phyloP scores from a whole-genome alignment of 2,797 vertebrate genomes.

The Karalla daura region DNA sequence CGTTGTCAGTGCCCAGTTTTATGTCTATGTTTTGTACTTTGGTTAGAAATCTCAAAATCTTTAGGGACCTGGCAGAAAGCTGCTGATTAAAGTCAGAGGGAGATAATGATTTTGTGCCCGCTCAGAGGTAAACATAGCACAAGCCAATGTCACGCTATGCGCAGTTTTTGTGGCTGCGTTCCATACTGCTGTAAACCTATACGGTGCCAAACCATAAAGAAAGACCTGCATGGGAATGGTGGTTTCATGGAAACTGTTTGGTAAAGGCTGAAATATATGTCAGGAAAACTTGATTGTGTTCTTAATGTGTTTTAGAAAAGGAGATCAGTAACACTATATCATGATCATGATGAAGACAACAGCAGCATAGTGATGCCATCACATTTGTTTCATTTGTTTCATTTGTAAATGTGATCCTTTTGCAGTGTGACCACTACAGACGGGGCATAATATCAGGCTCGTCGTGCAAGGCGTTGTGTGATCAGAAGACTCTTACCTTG shows the following conservation, averaged over 20 bases:
- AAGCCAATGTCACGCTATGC: neutral
- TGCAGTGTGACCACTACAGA: constrained; percentile 95
- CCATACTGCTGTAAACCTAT: no score
- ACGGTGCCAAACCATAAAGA: neutral
- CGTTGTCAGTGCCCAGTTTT: no score
- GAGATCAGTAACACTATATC: no score
- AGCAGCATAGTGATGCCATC: no score
- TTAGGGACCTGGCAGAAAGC: neutral
- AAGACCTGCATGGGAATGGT: constrained; percentile 12
- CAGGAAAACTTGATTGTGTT: no score
- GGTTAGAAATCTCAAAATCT: neutral
- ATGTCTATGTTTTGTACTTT: neutral
- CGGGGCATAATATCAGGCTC: constrained; percentile 97
- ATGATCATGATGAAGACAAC: no score
- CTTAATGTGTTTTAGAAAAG: no score
- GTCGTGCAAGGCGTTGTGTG: constrained; percentile 92
- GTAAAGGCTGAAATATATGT: no score
- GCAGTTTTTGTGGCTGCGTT: no score
- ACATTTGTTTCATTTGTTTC: constrained; percentile 19
- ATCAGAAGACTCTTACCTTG: constrained; percentile 87
- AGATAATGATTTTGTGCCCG: neutral
- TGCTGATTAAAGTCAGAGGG: neutral
- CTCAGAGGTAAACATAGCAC: neutral
- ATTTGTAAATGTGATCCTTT: constrained; percentile 22
- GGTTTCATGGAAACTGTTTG: no score